Base-by-base conservation (phyloP, 2,113 vertebrate species). In the Romanogobio albipinnatus region DNA sequence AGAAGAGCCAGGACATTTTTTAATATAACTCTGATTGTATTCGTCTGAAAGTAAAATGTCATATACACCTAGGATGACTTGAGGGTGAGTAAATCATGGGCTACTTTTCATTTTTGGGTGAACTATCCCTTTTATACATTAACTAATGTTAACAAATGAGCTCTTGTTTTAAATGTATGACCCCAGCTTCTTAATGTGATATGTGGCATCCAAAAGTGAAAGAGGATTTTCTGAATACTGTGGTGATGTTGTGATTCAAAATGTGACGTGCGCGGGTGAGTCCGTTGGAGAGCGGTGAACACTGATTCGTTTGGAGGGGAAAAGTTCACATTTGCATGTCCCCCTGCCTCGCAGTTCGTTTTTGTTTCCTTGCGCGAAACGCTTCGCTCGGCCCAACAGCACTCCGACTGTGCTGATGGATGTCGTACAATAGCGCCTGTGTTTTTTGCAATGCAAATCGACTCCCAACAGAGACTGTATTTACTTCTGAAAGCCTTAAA, bases 271-370 rank as follows among this genome's bases (percentile, higher is more conserved):
- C 6, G 9, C 9, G 56, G 76, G 47, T 43, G 47, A 59, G 76
- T 64, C 61, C 5, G 84, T 84, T 45, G 14, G 10, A 70, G 70
- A 29, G n/a, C 43, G 11, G 24, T 9, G 33, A 58, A 78, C 62
- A 59, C 64, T 58, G 47, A 9, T n/a, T 6, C 51, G 29, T 83
- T 56, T 47, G 39, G 36, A 88, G 56, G 84, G 76, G 49, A 70
- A 62, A 85, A 88, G 84, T 81, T 88, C 53, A 84, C 87, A 81
- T 81, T 81, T 86, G 81, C 81, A 88, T 86, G 47, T 76, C 39
- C 13, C 80, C 36, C 76, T 62, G 47, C 29, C 53, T 84, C 51
- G 24, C 66, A 4, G 39, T 70, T 81, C 33, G 15, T 39, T 51
- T 82, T 75, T 74, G 84, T 75, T 81, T 75, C 70, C 33, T 81